A percentile compares a stretch with the other conserved stretches of the same genome.
Evolutionary conservation across 2,113 vertebrate genomes (phyloP).

Genomic region (Xiphorhynchus elegans): DNA sequence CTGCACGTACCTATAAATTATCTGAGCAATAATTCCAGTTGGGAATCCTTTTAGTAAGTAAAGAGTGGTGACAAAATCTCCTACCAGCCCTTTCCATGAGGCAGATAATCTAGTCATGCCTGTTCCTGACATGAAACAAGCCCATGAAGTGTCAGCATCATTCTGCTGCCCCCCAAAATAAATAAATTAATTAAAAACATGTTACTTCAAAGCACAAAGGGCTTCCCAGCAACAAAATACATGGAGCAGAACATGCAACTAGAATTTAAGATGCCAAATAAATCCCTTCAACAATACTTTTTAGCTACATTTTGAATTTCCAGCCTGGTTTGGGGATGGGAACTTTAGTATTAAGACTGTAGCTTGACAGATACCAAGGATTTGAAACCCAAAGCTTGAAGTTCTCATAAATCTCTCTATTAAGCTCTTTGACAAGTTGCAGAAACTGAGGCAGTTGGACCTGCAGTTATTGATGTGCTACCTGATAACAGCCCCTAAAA

Average conservation of each 20-base stretch:
- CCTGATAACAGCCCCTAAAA: not conserved
- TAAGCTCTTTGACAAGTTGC: conserved; percentile 21
- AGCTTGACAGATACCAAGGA: not conserved
- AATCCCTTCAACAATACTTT: not conserved
- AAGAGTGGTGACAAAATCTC: not conserved
- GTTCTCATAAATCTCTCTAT: conserved; percentile 7
- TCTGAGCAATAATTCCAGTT: not conserved
- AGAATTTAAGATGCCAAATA: not conserved
- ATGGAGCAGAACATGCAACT: not conserved
- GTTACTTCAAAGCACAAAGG: not conserved
- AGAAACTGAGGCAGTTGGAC: not conserved
- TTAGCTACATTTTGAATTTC: not conserved
- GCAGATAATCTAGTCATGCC: not conserved
- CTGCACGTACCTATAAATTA: not conserved
- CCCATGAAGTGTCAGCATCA: not conserved
- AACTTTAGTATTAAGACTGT: not conserved
- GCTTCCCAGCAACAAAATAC: not conserved
- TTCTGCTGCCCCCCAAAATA: not conserved
- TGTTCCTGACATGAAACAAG: not conserved
- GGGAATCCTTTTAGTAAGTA: not conserved
- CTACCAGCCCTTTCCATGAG: not conserved
- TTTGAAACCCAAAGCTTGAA: not conserved
- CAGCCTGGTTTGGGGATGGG: not conserved
- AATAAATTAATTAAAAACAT: not conserved
- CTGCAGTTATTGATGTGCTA: not conserved